Conservation (phyloP, 2,888 invertebrate genomes). For the Tethea ocularis region DNA sequence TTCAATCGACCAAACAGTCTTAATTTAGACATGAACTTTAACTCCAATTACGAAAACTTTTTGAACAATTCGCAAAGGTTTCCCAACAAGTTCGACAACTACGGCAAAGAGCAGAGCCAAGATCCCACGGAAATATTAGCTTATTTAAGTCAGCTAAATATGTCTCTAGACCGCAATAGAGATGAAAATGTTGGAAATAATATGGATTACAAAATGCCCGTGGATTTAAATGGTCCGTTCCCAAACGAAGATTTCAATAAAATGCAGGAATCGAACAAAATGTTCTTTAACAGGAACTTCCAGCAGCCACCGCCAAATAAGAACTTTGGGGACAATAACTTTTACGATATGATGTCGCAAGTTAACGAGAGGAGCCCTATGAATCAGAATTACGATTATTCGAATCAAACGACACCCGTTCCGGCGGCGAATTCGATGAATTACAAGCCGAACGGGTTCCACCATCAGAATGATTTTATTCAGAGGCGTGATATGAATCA, state of each 20-base stretch:
- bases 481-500: slow-evolving; percentile 64
- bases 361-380: slow-evolving; percentile 58
- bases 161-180: slow-evolving; percentile 56
- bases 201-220: slow-evolving; percentile 65
- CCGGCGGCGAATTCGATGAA: slow-evolving; percentile 50
- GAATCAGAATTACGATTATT: slow-evolving; percentile 64
- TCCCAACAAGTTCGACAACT: slow-evolving; percentile 52
- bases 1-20: slow-evolving; percentile 70
- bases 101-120: slow-evolving; percentile 61
- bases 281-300: slow-evolving; percentile 62
- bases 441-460: slow-evolving; percentile 69
- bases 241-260: slow-evolving; percentile 62
- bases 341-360: slow-evolving; percentile 65
- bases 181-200: slow-evolving; percentile 57
- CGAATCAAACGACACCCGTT: slow-evolving; percentile 55
- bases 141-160: slow-evolving; percentile 67
- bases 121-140: slow-evolving; percentile 64
- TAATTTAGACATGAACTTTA: slow-evolving; percentile 69
- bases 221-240: slow-evolving; percentile 66
- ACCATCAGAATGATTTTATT: slow-evolving; percentile 64
- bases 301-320: slow-evolving; percentile 60
- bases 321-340: slow-evolving; percentile 60
- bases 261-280: slow-evolving; percentile 64
- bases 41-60: slow-evolving; percentile 55
- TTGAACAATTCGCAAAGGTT: slow-evolving; percentile 56